Evolutionary conservation across 2,113 vertebrate species (phyloP).

Genomic region (Corapipo altera): DNA sequence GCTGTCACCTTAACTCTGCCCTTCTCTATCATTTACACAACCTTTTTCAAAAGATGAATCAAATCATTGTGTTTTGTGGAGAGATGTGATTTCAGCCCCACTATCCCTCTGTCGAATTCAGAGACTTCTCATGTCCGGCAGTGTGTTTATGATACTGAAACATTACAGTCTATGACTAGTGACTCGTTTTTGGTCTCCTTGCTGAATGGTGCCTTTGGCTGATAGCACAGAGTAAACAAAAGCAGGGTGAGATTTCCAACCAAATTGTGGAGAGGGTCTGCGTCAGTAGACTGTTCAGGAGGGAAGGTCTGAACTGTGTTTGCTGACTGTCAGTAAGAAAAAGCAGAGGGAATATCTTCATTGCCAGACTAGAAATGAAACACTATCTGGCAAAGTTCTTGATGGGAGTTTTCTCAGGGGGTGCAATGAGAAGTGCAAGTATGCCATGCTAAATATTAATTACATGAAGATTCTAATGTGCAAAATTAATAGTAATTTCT

Average conservation of each 20-base stretch:
- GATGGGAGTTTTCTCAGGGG: not conserved
- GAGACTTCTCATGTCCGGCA: not conserved
- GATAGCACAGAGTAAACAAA: not conserved
- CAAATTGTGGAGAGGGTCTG: accelerated
- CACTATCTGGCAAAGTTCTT: not conserved
- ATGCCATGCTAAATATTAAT: not conserved
- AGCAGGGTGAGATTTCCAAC: not conserved
- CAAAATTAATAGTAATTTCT: not conserved
- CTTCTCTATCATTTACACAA: not conserved
- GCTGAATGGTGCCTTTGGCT: not conserved
- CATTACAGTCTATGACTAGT: not conserved
- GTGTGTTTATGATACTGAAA: not conserved
- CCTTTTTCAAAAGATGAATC: not conserved
- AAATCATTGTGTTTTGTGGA: not conserved
- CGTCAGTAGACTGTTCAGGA: not conserved
- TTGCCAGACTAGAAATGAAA: not conserved
- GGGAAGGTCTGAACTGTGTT: not conserved
- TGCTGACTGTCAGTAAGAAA: not conserved
- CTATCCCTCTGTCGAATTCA: not conserved
- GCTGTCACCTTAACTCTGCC: not conserved
- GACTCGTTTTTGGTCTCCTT: not conserved
- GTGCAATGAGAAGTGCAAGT: not conserved
- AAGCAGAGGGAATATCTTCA: not conserved
- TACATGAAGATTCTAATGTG: not conserved
- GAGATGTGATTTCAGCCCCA: not conserved